These are phyloP conservation scores for Biston stratarius DNA, from an alignment of 2,888 invertebrate genomes.

Conservation along the genomic window DNA sequence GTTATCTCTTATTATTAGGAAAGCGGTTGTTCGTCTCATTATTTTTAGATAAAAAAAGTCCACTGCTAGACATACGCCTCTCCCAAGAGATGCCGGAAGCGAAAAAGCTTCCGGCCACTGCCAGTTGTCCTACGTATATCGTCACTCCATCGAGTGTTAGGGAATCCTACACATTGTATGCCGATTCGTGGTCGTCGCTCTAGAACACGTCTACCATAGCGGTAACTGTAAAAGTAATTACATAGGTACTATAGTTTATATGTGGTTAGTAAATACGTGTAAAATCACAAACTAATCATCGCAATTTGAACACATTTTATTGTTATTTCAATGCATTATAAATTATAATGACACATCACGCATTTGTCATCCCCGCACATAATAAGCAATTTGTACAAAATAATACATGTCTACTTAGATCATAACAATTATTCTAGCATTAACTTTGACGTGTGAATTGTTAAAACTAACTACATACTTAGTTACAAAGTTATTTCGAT, in stretches of 20 bases:
- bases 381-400: conserved; percentile 39
- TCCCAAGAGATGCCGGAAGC: too few species aligned
- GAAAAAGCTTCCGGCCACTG: too few species aligned
- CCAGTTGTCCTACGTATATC: too few species aligned
- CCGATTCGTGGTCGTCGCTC: too few species aligned
- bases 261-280: not conserved
- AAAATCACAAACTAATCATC: conserved; percentile 40
- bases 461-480: conserved; percentile 5
- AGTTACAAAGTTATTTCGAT: not conserved
- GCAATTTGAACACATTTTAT: conserved; percentile 26
- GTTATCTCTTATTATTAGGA: too few species aligned
- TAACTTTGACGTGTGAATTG: conserved; percentile 33
- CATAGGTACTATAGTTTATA: not conserved
- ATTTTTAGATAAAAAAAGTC: too few species aligned
- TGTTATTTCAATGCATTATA: conserved; percentile 14
- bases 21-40: too few species aligned
- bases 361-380: conserved; percentile 15
- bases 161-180: too few species aligned
- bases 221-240: too few species aligned
- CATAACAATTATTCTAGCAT: conserved; percentile 37
- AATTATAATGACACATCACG: conserved; percentile 22
- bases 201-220: too few species aligned
- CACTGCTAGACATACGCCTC: too few species aligned
- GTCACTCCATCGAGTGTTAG: too few species aligned
- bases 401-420: conserved; percentile 25